Evolutionary conservation across 2,113 vertebrate genomes (phyloP).

Genomic region (Hypomesus transpacificus): DNA sequence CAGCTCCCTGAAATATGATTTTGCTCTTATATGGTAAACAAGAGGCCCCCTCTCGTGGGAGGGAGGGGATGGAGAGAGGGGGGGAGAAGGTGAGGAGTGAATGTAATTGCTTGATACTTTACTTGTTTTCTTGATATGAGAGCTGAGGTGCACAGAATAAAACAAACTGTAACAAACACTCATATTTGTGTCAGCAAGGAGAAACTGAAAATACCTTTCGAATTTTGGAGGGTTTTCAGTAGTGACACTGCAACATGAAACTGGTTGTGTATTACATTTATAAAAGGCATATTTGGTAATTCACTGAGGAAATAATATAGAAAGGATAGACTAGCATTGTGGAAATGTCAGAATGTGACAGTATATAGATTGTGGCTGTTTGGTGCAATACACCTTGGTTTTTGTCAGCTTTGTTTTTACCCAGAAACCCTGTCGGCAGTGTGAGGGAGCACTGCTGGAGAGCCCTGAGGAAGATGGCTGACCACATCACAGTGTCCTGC

Average conservation of each 20-base stretch:
- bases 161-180: too few species aligned
- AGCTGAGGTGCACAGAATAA: conserved; percentile 1
- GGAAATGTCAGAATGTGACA: too few species aligned
- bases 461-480: background rate
- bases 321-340: too few species aligned
- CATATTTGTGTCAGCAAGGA: too few species aligned
- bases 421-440: background rate
- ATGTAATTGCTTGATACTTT: background rate
- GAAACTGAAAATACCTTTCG: too few species aligned
- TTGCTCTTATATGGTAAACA: conserved; percentile 92
- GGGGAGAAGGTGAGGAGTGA: background rate
- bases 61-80: background rate
- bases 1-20: conserved; percentile 83
- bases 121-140: background rate
- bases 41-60: conserved; percentile 71
- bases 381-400: background rate
- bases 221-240: too few species aligned
- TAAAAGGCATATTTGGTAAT: too few species aligned
- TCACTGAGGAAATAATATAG: too few species aligned
- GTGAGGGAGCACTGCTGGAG: background rate
- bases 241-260: too few species aligned
- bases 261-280: too few species aligned
- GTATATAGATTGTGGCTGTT: too few species aligned
- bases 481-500: background rate
- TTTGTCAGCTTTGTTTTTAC: background rate